Conservation (phyloP, 2,888 invertebrate species). For the Latheticus oryzae region DNA sequence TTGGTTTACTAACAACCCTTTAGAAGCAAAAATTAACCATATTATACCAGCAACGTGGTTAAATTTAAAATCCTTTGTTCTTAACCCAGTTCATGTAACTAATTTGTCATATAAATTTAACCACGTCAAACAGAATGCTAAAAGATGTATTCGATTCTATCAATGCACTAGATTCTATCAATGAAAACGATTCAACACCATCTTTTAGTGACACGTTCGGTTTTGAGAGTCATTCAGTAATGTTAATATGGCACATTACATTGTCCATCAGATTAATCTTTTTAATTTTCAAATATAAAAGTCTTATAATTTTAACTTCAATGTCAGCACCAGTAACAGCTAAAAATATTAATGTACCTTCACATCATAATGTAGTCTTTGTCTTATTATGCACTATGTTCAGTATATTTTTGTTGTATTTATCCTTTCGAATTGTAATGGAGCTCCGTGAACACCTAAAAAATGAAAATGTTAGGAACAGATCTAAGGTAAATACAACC, state of each 20-base stretch:
- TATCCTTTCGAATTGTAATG: too few species aligned
- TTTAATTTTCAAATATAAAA: not conserved
- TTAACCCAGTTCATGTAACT: not conserved
- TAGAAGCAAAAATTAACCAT: constrained; percentile 4
- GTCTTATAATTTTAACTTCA: not conserved
- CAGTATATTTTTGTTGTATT: too few species aligned
- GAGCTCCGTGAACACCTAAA: too few species aligned
- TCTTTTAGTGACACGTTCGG: too few species aligned
- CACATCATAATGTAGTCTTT: not conserved
- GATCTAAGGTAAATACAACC: too few species aligned
- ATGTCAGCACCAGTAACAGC: not conserved
- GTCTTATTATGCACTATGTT: too few species aligned
- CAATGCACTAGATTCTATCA: too few species aligned
- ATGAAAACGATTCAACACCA: too few species aligned
- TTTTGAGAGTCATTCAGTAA: too few species aligned
- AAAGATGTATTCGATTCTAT: too few species aligned
- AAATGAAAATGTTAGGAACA: too few species aligned
- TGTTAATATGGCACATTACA: not conserved
- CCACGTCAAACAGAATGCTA: too few species aligned
- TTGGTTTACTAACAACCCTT: not conserved
- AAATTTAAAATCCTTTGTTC: constrained; percentile 5
- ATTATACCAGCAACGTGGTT: constrained; percentile 3
- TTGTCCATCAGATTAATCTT: not conserved
- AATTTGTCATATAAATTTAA: constrained; percentile 1
- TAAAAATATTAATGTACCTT: not conserved